Evolutionary conservation across 2,113 vertebrate species (phyloP).

Genomic region (Pungitius pungitius): DNA sequence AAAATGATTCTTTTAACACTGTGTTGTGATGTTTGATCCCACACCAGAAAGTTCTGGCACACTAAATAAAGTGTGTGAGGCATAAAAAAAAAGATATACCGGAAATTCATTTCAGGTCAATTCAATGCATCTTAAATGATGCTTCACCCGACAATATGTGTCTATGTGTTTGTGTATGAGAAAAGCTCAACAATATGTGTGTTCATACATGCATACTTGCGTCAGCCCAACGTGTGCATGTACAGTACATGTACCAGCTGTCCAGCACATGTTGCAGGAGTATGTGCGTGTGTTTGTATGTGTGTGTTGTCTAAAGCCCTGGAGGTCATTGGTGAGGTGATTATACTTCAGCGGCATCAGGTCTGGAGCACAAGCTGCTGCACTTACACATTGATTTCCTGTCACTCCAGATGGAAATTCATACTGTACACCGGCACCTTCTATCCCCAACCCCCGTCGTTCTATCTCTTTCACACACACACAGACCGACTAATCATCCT

Average conservation of each 20-base stretch:
- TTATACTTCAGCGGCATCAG: conserved; percentile 60
- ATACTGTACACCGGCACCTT: conserved; percentile 58
- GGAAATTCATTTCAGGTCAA: conserved; percentile 22
- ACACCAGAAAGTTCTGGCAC: background rate
- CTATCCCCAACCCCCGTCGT: background rate
- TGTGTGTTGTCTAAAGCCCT: conserved; percentile 31
- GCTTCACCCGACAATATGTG: conserved; percentile 27
- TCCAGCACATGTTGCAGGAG: background rate
- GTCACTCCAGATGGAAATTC: conserved; percentile 71
- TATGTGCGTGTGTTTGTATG: conserved; percentile 33
- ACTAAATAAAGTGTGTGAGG: conserved; percentile 1
- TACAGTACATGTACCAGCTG: conserved; percentile 21
- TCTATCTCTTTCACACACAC: conserved; percentile 11
- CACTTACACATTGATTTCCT: conserved; percentile 74
- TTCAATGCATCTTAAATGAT: background rate
- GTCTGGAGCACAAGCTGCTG: conserved; percentile 61
- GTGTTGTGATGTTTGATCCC: background rate
- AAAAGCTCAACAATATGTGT: conserved; percentile 13
- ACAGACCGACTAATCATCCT: conserved; percentile 29
- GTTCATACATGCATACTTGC: conserved; percentile 7
- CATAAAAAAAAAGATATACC: background rate
- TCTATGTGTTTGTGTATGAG: background rate
- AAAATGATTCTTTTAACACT: conserved; percentile 1
- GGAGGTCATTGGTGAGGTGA: conserved; percentile 70
- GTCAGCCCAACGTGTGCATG: conserved; percentile 1